Evolutionary conservation across 2,888 invertebrate species (phyloP), one percentile per base, ranked within the genome.

Genomic region (Lasioglossum malachurum): DNA sequence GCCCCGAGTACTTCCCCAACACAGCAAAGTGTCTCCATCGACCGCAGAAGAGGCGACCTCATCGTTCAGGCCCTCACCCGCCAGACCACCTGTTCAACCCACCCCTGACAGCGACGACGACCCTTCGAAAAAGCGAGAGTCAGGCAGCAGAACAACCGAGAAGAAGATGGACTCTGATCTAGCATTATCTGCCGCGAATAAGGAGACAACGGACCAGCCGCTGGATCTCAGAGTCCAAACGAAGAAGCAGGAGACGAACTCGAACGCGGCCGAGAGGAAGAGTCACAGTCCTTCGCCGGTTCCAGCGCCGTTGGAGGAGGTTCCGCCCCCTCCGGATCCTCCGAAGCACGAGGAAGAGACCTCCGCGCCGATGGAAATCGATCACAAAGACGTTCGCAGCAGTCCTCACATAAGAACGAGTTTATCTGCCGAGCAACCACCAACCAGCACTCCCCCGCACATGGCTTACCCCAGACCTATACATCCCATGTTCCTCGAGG

Each of bases 391-490:
- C 57, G 27, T 90, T 0, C 79, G 87, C 0, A 86, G 78, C 12
- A 89, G 85, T 76, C 89, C 91, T 0, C 91, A 87, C 35, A 46
- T 91, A n/a, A 87, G 91, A 27, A 89, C 89, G 1, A 91, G 87
- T 12, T 14, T 88, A 1, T 64, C 92, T 0, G 75, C 89, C 14
- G 92, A 93, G 38, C 91, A 90, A 72, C 90, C 90, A 27, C 90
- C 91, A 7, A 86, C 91, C 23, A 92, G 88, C 14, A 93, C 95
- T 2, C 96, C 97, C 1, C 96, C 97, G 0, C 95, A 95, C 80
- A 97, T 98, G 96, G 97, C 97, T 0, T 98, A 98, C 92, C 98
- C 98, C 0, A 96, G 97, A 94, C 98, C 98, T 0, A 97, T 98
- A 83, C 98, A 98, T 93, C 98, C 98, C 0, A 96, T 97, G 95